Conservation (phyloP, 2,797 vertebrate genomes). For the Characodon lateralis region DNA sequence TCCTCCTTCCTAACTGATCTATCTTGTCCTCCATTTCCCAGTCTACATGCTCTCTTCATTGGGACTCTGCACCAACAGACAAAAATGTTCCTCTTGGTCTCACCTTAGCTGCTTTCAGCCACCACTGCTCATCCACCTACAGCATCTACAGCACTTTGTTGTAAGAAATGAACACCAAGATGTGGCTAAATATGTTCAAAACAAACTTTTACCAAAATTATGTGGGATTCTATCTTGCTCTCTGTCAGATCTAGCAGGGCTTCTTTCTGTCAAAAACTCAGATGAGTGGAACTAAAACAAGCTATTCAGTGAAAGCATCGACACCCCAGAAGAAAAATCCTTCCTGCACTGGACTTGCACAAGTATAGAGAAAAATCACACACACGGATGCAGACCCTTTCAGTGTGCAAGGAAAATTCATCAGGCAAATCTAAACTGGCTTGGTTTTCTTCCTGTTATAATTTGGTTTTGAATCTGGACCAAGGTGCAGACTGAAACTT, state of each 20-base stretch:
- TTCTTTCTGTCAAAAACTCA: neutral
- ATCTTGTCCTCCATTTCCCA: conserved; percentile 59
- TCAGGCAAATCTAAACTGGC: neutral
- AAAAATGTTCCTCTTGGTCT: conserved; percentile 25
- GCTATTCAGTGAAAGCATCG: no score
- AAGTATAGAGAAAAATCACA: neutral
- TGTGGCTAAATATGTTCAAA: neutral
- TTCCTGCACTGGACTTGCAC: no score
- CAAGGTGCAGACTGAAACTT: no score
- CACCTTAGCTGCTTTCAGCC: conserved; percentile 1
- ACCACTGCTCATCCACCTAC: conserved; percentile 5
- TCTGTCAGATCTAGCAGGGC: neutral
- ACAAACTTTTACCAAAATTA: neutral
- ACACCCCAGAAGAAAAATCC: no score
- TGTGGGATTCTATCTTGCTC: neutral
- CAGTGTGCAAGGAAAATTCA: neutral
- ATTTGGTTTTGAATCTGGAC: no score
- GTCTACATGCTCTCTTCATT: conserved; percentile 49
- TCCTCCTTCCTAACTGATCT: conserved; percentile 69
- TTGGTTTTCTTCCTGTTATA: neutral
- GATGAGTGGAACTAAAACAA: neutral
- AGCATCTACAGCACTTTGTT: conserved; percentile 24
- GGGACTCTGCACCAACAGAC: conserved; percentile 27
- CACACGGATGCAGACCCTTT: neutral
- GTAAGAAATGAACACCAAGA: neutral